Base-by-base conservation (phyloP, 2,797 vertebrate genomes). In the Coregonus suidteri region DNA sequence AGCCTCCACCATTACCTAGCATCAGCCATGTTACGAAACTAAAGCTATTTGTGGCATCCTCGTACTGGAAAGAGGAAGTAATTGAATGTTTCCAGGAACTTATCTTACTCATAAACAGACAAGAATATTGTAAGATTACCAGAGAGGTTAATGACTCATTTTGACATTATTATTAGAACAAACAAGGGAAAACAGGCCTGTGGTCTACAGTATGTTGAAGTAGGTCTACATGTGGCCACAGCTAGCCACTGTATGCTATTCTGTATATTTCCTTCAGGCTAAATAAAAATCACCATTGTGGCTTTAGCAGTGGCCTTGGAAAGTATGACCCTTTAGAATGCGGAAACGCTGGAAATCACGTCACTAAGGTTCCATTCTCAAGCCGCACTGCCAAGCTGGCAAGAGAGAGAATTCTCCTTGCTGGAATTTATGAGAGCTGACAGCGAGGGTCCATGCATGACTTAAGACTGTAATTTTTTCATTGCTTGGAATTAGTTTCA, bases 371-470 rank as follows among this genome's bases (percentile, higher is more conserved):
- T 87, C 82, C 83, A 73, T 71, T 67, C 66, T 65, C 77, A 71
- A 74, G 18, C 73, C 51, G 62, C 56, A 0, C 31, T 16, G 41
- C 9, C 41, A 47, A 47, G 41, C 41, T 47, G 89, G 87, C 89
- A 83, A 79, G 82, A 78, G 73, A 77, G 30, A 64, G 15, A 80
- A 84, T 81, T 90, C 86, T 90, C 82, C 76, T 64, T 77, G 75
- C 75, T 74, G 73, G 83, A 85, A 80, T 89, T 91, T 47, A 47
- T 90, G 80, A 84, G 84, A 87, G 83, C 81, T 90, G 93, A 92
- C 93, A 90, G 88, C 86, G 47, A 68, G 65, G 86, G 86, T 88
- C 89, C 79, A 85, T 82, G 85, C 82, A 86, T 90, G 88, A 90
- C 84, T 89, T 86, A 77, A 78, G 81, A 81, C 77, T 31, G 71